Evolutionary conservation across 2,797 vertebrate genomes (phyloP).

Genomic region (Tapirus indicus): DNA sequence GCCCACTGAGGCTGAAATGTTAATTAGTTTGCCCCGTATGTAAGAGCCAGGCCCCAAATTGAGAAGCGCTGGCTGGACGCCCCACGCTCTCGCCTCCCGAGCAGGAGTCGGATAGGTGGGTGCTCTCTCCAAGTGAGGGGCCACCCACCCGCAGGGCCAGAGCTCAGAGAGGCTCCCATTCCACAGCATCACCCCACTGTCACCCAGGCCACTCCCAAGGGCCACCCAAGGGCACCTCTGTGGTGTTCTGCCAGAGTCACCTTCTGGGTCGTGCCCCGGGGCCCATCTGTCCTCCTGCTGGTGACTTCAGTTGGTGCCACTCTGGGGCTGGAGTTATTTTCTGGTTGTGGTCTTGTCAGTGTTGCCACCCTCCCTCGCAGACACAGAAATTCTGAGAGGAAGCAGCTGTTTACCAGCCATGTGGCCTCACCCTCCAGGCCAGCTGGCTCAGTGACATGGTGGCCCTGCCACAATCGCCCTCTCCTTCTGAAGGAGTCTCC

Average conservation of each 20-base stretch:
- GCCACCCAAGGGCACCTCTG: rapidly evolving
- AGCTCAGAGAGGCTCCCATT: neutral
- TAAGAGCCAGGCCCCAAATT: neutral
- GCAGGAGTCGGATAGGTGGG: neutral
- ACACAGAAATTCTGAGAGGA: neutral
- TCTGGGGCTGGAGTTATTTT: rapidly evolving
- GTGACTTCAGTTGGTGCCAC: too few relatives aligned
- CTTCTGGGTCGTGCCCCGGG: neutral
- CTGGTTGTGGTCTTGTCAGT: neutral
- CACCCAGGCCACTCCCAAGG: too few relatives aligned
- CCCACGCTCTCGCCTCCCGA: rapidly evolving
- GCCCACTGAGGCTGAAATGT: neutral
- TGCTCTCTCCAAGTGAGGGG: neutral
- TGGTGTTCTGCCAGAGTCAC: rapidly evolving
- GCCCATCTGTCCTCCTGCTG: rapidly evolving
- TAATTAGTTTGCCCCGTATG: neutral
- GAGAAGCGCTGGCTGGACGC: too few relatives aligned
- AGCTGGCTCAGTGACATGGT: rapidly evolving
- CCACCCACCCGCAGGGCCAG: neutral
- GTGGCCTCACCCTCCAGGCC: neutral
- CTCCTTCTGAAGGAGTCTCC: neutral
- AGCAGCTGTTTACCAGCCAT: rapidly evolving
- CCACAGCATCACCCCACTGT: rapidly evolving
- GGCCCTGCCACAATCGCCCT: neutral
- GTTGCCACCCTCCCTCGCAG: neutral